Evolutionary conservation across 2,797 vertebrate genomes (phyloP).

Genomic region (Selene dorsalis): DNA sequence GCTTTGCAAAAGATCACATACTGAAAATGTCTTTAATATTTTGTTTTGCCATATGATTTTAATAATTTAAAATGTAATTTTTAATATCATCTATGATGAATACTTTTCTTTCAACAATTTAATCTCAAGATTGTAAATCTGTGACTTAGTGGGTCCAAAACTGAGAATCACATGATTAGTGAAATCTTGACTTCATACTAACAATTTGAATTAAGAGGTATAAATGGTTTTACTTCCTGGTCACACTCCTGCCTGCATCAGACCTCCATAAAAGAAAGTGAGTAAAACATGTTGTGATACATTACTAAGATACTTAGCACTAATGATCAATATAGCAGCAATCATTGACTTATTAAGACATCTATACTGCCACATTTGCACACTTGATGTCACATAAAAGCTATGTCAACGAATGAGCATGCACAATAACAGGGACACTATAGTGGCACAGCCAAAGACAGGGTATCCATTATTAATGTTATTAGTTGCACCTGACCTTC

Average conservation of each 20-base stretch:
- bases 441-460: neutral
- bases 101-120: neutral
- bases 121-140: slow-evolving; percentile 1
- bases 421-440: neutral
- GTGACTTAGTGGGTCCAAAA: slow-evolving; percentile 5
- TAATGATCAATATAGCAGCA: neutral
- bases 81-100: neutral
- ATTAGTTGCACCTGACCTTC: neutral
- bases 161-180: slow-evolving; percentile 22
- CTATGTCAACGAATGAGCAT: neutral
- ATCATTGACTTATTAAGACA: neutral
- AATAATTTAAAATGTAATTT: too few species aligned
- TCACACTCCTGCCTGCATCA: slow-evolving; percentile 31
- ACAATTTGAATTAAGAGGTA: neutral
- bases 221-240: slow-evolving; percentile 39
- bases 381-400: neutral
- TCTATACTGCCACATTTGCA: neutral
- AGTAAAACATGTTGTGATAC: slow-evolving; percentile 26
- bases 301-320: neutral
- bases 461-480: neutral
- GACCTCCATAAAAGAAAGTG: slow-evolving; percentile 41
- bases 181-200: slow-evolving; percentile 23
- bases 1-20: neutral
- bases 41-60: neutral
- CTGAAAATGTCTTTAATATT: neutral